phyloP scores from a whole-genome alignment of 2,113 vertebrate species.

The Tiliqua scincoides region DNA sequence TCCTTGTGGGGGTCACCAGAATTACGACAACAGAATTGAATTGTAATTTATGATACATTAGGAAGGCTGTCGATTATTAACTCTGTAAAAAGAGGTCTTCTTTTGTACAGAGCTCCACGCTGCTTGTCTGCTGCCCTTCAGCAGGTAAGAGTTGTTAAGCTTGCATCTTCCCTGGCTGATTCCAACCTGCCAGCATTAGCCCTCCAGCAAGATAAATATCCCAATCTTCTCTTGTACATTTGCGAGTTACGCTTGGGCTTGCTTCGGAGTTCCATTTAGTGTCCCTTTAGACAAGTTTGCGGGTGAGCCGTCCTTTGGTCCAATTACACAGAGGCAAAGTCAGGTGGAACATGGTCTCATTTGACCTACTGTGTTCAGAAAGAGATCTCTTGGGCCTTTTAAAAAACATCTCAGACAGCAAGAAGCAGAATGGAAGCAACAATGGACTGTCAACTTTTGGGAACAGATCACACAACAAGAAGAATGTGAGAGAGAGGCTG shows the following conservation, averaged over 20 bases:
- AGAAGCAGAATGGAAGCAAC: neutral
- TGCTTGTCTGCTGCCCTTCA: neutral
- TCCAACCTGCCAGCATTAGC: neutral
- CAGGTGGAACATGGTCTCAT: accelerated
- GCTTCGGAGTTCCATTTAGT: neutral
- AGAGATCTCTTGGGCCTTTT: neutral
- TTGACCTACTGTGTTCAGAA: neutral
- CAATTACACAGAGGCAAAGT: neutral
- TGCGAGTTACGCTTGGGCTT: neutral
- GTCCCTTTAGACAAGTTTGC: neutral
- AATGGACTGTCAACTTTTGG: too few relatives aligned
- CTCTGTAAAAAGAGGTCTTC: slow-evolving; percentile 33
- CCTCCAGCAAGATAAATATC: neutral
- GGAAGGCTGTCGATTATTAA: slow-evolving; percentile 48
- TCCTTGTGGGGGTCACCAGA: slow-evolving; percentile 16
- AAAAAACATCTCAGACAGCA: neutral
- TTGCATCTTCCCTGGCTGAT: neutral
- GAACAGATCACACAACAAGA: too few relatives aligned
- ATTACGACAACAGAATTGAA: slow-evolving; percentile 27
- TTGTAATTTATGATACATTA: slow-evolving; percentile 28
- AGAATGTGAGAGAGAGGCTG: too few relatives aligned
- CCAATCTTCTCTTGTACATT: accelerated
- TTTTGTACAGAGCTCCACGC: slow-evolving; percentile 42
- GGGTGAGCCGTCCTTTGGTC: slow-evolving; percentile 1
- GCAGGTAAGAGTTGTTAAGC: slow-evolving; percentile 4